Percentiles rank a stretch among this genome's conserved stretches.
These are phyloP conservation scores for Spondyliosoma cantharus DNA, from an alignment of 2,797 vertebrate species.

Conservation along the genomic window DNA sequence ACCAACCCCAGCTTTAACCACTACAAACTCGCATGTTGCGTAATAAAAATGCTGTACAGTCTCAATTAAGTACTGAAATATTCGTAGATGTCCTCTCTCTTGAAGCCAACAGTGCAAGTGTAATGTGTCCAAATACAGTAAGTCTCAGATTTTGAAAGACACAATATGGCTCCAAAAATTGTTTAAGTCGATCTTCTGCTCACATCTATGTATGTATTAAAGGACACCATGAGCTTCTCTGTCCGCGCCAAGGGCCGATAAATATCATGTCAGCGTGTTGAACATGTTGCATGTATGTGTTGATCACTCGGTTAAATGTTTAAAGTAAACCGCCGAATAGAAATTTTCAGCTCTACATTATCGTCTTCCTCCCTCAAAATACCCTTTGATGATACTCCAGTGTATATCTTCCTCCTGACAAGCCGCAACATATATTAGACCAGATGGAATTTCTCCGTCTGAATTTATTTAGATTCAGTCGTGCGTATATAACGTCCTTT, in stretches of 20 bases:
- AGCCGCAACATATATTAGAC: conserved; percentile 26
- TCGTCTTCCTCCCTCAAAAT: conserved; percentile 4
- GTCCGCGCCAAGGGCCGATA: conserved; percentile 17
- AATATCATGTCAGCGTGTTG: conserved; percentile 33
- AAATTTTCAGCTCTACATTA: conserved; percentile 33
- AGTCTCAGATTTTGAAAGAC: conserved; percentile 28
- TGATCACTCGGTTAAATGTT: conserved; percentile 32
- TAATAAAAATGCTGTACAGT: conserved; percentile 13
- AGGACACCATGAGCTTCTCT: conserved; percentile 19
- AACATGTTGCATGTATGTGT: conserved; percentile 28
- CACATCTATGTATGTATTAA: conserved; percentile 35
- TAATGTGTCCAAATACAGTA: conserved; percentile 14
- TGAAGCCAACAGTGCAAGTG: conserved; percentile 2
- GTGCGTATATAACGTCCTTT: conserved; percentile 43
- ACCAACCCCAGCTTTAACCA: background rate
- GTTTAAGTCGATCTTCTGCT: conserved; percentile 14
- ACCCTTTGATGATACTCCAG: conserved; percentile 37
- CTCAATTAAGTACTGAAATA: conserved; percentile 13
- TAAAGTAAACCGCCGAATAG: conserved; percentile 23
- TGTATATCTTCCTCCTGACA: conserved; percentile 37
- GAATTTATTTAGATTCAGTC: conserved; percentile 63
- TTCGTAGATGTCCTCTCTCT: conserved; percentile 23
- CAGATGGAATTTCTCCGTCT: conserved; percentile 65
- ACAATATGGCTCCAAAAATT: conserved; percentile 18
- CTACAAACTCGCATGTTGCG: conserved; percentile 1